Percentiles rank a stretch among this genome's conserved stretches.
Conservation (phyloP, 2,888 invertebrate genomes). For the Barypeithes pellucidus region DNA sequence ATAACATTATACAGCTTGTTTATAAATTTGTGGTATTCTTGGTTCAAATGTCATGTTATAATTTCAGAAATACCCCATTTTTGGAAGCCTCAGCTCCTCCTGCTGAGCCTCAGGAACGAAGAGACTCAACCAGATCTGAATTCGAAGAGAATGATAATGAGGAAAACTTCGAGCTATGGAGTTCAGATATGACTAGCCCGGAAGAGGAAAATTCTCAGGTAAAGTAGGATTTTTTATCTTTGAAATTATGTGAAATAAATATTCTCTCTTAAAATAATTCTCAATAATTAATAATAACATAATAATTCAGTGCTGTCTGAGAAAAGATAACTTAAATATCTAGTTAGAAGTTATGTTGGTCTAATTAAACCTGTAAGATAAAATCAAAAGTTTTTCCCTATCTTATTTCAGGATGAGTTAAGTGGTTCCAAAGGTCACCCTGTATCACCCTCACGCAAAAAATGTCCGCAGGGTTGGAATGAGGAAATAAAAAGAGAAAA, state of each 20-base stretch:
- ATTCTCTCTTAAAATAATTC: too few relatives aligned
- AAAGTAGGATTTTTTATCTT: too few relatives aligned
- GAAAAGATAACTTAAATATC: too few relatives aligned
- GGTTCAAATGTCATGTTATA: background rate
- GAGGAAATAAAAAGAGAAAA: slow-evolving; percentile 25
- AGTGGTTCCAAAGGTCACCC: background rate
- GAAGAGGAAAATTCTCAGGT: slow-evolving; percentile 34
- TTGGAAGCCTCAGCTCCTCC: background rate
- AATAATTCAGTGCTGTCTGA: too few relatives aligned
- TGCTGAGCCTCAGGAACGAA: background rate
- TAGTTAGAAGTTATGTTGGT: too few relatives aligned
- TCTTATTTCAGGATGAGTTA: background rate
- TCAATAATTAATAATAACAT: too few relatives aligned
- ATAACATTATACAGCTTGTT: too few relatives aligned
- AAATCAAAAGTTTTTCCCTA: too few relatives aligned
- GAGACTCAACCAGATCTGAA: slow-evolving; percentile 22
- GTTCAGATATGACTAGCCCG: slow-evolving; percentile 46
- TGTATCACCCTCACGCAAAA: slow-evolving; percentile 1
- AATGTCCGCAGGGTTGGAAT: slow-evolving; percentile 21
- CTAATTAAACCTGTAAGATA: too few relatives aligned
- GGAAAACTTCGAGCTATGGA: slow-evolving; percentile 41
- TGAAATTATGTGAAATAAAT: too few relatives aligned
- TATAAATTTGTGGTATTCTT: too few relatives aligned
- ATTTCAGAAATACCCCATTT: slow-evolving; percentile 1
- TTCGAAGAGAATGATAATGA: slow-evolving; percentile 44